A percentile compares a stretch with the other conserved stretches of the same genome.
These are phyloP conservation scores for Ptilodon capucinus DNA, from an alignment of 2,888 invertebrate genomes.

Conservation along the genomic window DNA sequence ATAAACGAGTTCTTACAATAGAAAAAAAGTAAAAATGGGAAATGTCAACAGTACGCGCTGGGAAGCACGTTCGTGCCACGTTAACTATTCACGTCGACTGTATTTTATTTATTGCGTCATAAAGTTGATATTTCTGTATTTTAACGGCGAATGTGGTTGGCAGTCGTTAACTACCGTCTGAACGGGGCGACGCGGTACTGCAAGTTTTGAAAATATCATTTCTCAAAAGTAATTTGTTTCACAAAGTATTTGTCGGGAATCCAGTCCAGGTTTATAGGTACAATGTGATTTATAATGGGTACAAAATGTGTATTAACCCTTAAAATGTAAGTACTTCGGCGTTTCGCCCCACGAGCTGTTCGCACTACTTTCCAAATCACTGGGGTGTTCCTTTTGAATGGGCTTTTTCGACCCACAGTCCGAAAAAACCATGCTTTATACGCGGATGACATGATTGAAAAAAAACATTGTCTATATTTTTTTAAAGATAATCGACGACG, in stretches of 20 bases:
- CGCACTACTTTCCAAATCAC: too few relatives aligned
- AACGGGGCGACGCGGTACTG: constrained; percentile 34
- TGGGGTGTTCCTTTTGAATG: too few relatives aligned
- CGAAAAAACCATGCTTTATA: too few relatives aligned
- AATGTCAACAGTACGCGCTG: constrained; percentile 57
- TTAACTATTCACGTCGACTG: constrained; percentile 3
- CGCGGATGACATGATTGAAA: too few relatives aligned
- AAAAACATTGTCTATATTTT: too few relatives aligned
- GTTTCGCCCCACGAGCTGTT: too few relatives aligned
- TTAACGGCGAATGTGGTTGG: background rate
- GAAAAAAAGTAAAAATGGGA: constrained; percentile 59
- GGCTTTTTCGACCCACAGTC: too few relatives aligned
- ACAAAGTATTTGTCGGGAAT: constrained; percentile 31
- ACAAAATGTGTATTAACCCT: too few relatives aligned
- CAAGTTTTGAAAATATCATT: constrained; percentile 48
- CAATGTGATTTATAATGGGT: too few relatives aligned
- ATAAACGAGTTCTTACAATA: constrained; percentile 52
- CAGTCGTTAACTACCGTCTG: constrained; percentile 34
- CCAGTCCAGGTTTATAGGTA: constrained; percentile 14
- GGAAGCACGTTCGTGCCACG: constrained; percentile 31
- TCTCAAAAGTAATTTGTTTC: constrained; percentile 56
- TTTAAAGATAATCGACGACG: too few relatives aligned
- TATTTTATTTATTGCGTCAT: background rate
- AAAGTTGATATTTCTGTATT: constrained; percentile 9
- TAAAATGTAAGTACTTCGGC: too few relatives aligned